phyloP scores from a whole-genome alignment of 1,140 invertebrate species.

The Halictus rubicundus region DNA sequence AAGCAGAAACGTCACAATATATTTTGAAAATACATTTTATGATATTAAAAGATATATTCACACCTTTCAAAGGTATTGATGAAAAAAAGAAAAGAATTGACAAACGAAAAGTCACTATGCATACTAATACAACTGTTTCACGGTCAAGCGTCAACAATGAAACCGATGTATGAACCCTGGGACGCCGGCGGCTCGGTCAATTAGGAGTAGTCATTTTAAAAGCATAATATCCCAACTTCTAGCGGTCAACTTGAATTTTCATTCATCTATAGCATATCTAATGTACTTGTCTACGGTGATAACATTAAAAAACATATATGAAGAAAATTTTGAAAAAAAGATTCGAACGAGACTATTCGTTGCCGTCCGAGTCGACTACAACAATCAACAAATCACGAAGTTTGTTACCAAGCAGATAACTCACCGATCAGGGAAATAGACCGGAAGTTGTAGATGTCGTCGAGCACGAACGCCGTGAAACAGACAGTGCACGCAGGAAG shows the following conservation, averaged over 20 bases:
- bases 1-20: not conserved
- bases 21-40: not conserved
- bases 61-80: not conserved
- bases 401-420: constrained; percentile 22
- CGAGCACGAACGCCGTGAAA: constrained; percentile 3
- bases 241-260: too few relatives aligned
- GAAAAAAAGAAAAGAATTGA: not conserved
- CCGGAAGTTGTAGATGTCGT: not conserved
- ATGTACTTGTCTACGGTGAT: too few relatives aligned
- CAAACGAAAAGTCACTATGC: not conserved
- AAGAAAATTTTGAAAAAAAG: too few relatives aligned
- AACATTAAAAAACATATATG: too few relatives aligned
- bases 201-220: too few relatives aligned
- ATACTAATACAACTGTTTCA: not conserved
- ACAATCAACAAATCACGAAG: not conserved
- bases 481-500: not conserved
- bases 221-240: too few relatives aligned
- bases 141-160: not conserved
- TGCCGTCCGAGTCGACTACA: too few relatives aligned
- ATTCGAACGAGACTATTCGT: not conserved
- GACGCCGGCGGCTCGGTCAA: too few relatives aligned
- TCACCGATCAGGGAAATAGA: not conserved
- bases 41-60: too few relatives aligned
- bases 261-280: too few relatives aligned
- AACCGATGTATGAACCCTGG: not conserved